A percentile compares a stretch with the other conserved stretches of the same genome.
Evolutionary conservation across 2,797 vertebrate species (phyloP).

Genomic region (Poliocrania exsul): DNA sequence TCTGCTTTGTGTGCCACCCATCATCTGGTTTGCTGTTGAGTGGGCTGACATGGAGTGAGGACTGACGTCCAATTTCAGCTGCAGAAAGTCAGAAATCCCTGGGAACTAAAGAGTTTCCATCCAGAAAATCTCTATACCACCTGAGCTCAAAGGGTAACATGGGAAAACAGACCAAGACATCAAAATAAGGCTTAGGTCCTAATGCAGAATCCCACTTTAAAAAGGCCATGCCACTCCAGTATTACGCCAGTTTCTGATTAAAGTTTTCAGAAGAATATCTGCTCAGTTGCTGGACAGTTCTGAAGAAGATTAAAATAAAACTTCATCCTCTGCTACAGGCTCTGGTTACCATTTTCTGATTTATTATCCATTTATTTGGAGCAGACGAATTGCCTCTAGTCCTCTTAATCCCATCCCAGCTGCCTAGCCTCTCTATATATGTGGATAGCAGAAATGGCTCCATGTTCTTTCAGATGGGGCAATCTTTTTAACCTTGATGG

Average conservation of each 20-base stretch:
- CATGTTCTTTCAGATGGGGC: constrained; percentile 29
- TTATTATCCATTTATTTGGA: constrained; percentile 56
- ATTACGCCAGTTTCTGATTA: not conserved
- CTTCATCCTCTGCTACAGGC: not conserved
- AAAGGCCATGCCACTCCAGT: not conserved
- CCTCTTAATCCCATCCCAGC: constrained; percentile 26
- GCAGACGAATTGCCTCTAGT: constrained; percentile 38
- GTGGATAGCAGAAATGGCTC: constrained; percentile 11
- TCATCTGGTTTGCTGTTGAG: not conserved
- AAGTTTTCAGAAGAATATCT: not conserved
- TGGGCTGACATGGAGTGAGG: not conserved
- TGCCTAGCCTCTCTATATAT: not conserved
- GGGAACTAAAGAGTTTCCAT: not conserved
- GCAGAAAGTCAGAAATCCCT: not conserved
- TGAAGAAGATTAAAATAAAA: constrained; percentile 44
- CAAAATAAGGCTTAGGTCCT: not conserved
- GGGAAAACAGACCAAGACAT: not conserved
- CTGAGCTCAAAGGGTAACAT: not conserved
- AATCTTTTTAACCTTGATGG: constrained; percentile 49
- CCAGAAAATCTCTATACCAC: not conserved
- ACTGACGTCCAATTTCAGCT: not conserved
- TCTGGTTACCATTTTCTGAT: constrained; percentile 38
- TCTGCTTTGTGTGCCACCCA: not conserved
- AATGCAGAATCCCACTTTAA: not conserved
- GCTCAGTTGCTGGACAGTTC: not conserved